Base-by-base conservation (phyloP, 2,888 invertebrate species). In the Drosophila maculinotata region DNA sequence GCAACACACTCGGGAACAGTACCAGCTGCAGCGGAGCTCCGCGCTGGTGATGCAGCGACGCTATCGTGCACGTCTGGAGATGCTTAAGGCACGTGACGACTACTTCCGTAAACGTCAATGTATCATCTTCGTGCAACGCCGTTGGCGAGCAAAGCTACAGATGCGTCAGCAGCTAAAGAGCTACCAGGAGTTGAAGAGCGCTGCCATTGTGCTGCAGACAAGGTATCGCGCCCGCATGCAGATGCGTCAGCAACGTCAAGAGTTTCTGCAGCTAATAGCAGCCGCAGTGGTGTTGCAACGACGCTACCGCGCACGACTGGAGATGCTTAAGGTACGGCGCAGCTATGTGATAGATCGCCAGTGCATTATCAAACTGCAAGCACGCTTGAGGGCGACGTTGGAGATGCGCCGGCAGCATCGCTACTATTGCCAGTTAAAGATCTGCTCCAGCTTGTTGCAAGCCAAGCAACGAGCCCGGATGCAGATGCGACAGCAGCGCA, bases 111-210 rank as follows among this genome's bases (percentile, higher is more conserved):
- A 92, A 1, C 90, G 88, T 17, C 53, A 70, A 1, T 88, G 90
- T 2, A 69, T 77, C 9, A 17, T 92, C 1, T 58, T 66, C 0
- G 60, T 93, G 12, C 94, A 94, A 84, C 79, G 69, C 1, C 90
- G 89, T 58, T 93, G 90, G 69, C 91, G 91, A 80, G 92, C 93
- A 73, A 47, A 15, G 20, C 45, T 47, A 36, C 10, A 78, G 3
- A 91, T 90, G 90, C 82, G 77, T 51, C 47, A 12, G 3, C 66
- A 89, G 12, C 10, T 6, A 1, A 8, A 15, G 1, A 6, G 7
- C 7, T 73, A 69, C 42, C 20, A 8, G 1, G 9, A 41, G 4
- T 9, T 73, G 0, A 69, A 39, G n/a, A 17, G 6, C 4, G 14
- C 23, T 6, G 17, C 48, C 8, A 26, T 7, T 0, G 2, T 53